A percentile compares a stretch with the other conserved stretches of the same genome.
phyloP scores from a whole-genome alignment of 2,797 vertebrate species.

The Ataeniobius toweri region DNA sequence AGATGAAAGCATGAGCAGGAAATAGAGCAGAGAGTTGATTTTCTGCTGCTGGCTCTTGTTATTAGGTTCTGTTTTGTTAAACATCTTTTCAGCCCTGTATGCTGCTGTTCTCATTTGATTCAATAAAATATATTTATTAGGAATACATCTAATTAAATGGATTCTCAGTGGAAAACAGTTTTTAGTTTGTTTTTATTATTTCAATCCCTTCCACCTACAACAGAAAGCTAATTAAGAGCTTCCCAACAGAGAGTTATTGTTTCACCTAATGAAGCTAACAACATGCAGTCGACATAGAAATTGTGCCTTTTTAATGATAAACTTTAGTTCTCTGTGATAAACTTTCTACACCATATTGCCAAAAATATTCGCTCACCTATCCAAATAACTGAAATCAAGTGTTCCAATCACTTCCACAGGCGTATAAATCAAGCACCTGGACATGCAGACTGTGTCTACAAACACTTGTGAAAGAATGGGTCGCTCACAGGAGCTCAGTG shows the following conservation, averaged over 20 bases:
- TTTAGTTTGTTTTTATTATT: background rate
- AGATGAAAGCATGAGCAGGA: background rate
- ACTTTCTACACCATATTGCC: background rate
- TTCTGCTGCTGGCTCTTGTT: background rate
- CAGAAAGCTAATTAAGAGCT: conserved; percentile 15
- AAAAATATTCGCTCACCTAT: too few relatives aligned
- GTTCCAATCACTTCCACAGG: too few relatives aligned
- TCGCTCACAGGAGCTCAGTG: too few relatives aligned
- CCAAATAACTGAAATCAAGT: too few relatives aligned
- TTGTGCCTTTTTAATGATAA: background rate
- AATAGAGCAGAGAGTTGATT: background rate
- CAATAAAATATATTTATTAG: background rate
- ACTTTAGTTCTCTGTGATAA: background rate
- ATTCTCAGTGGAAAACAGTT: background rate
- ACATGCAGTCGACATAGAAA: background rate
- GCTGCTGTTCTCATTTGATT: background rate
- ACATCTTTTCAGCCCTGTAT: background rate
- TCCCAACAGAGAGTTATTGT: background rate
- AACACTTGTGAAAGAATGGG: too few relatives aligned
- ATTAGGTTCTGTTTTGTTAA: conserved; percentile 16
- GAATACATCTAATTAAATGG: background rate
- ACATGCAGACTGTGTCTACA: too few relatives aligned
- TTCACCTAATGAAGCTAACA: conserved; percentile 8
- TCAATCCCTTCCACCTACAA: background rate
- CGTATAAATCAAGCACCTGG: too few relatives aligned